A percentile compares a stretch with the other conserved stretches of the same genome.
Evolutionary conservation across 2,888 invertebrate genomes (phyloP).

Genomic region (Nemapogon koenigi): DNA sequence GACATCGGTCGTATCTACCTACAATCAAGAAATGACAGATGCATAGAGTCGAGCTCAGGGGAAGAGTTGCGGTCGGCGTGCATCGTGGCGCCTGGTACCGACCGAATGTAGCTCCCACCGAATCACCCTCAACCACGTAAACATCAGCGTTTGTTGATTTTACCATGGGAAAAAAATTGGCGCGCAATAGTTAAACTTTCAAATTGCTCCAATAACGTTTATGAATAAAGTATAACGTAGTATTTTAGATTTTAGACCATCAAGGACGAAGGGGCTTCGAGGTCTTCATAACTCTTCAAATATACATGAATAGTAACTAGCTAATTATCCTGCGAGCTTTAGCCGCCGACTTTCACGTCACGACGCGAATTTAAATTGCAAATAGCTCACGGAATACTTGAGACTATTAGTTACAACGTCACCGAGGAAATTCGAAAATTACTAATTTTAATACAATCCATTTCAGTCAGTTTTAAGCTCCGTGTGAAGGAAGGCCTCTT

Average conservation of each 20-base stretch:
- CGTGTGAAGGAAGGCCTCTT: constrained; percentile 48
- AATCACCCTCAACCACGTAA: constrained; percentile 29
- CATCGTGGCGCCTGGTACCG: constrained; percentile 64
- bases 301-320: constrained; percentile 63
- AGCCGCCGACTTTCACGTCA: constrained; percentile 51
- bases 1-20: no score
- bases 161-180: not conserved
- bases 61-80: no score
- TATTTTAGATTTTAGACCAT: no score
- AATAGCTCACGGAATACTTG: constrained; percentile 52
- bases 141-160: constrained; percentile 11
- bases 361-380: constrained; percentile 61
- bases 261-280: no score
- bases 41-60: no score
- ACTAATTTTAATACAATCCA: constrained; percentile 58
- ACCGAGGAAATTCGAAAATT: constrained; percentile 57
- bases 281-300: no score
- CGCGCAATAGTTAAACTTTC: no score
- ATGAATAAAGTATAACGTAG: no score
- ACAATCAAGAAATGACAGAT: no score
- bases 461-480: constrained; percentile 57
- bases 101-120: constrained; percentile 34
- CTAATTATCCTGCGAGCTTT: constrained; percentile 61
- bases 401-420: constrained; percentile 52
- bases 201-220: no score